Percentiles rank a stretch among this genome's conserved stretches.
Conservation (phyloP, 2,797 vertebrate genomes). For the Sciurus carolinensis region DNA sequence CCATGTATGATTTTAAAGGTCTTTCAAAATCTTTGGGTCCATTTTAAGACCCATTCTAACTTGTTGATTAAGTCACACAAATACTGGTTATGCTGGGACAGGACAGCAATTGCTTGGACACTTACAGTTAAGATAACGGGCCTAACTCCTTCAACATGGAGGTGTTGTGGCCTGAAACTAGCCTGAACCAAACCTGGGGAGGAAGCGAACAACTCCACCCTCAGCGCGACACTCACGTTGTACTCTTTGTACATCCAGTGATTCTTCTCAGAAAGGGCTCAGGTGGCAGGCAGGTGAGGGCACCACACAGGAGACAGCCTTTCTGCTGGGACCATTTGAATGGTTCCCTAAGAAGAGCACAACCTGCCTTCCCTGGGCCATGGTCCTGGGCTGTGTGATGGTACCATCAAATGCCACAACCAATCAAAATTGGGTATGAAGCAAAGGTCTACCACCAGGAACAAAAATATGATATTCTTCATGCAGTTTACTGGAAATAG, state of each 20-base stretch:
- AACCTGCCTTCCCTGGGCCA: fast-evolving
- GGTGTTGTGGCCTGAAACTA: neutral
- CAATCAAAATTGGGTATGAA: neutral
- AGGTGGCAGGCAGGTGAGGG: neutral
- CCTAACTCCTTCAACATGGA: neutral
- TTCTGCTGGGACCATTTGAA: neutral
- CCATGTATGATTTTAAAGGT: neutral
- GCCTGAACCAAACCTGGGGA: neutral
- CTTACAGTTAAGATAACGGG: neutral
- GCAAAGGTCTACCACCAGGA: neutral
- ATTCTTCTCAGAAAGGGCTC: neutral
- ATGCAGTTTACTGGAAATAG: too few relatives aligned
- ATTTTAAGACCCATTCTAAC: neutral
- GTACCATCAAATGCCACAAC: neutral
- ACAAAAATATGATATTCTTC: neutral
- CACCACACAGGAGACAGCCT: fast-evolving
- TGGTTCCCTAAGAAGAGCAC: too few relatives aligned
- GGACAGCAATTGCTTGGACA: neutral
- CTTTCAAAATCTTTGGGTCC: neutral
- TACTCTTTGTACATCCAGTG: fast-evolving
- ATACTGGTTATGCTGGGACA: neutral
- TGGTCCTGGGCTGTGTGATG: too few relatives aligned
- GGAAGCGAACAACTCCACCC: neutral
- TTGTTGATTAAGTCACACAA: neutral
- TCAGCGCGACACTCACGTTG: fast-evolving